Conservation (phyloP, 2,888 invertebrate genomes). For the Oligia latruncula region DNA sequence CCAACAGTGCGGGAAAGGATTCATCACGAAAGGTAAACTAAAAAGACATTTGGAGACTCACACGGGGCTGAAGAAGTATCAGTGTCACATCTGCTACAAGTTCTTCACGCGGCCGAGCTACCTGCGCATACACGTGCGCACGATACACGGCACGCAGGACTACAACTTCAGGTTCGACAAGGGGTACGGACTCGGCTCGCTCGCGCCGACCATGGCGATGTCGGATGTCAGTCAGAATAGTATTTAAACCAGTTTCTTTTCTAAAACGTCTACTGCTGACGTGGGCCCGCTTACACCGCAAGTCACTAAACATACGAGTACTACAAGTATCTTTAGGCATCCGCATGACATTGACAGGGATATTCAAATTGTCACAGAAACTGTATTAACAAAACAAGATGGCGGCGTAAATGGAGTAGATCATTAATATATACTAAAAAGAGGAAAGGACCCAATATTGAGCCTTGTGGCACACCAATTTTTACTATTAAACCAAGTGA, state of each 20-base stretch:
- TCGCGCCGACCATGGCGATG: background rate
- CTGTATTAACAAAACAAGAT: background rate
- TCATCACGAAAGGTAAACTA: slow-evolving; percentile 84
- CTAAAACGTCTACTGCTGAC: background rate
- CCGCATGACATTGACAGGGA: too few relatives aligned
- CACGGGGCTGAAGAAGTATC: slow-evolving; percentile 84
- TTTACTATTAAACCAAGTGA: too few relatives aligned
- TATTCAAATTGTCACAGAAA: background rate
- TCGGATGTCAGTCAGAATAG: slow-evolving; percentile 47
- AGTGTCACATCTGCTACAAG: slow-evolving; percentile 87
- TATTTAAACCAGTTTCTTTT: background rate
- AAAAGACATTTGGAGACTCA: slow-evolving; percentile 86
- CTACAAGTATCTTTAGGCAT: background rate
- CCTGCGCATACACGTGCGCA: slow-evolving; percentile 83
- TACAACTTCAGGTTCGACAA: slow-evolving; percentile 80
- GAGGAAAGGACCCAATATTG: too few relatives aligned
- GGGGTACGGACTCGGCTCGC: background rate
- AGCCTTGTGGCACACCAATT: too few relatives aligned
- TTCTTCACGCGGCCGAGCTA: slow-evolving; percentile 86
- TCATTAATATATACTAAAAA: too few relatives aligned
- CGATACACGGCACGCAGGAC: slow-evolving; percentile 85
- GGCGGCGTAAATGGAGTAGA: too few relatives aligned
- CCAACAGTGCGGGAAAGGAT: slow-evolving; percentile 86
- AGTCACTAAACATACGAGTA: too few relatives aligned
- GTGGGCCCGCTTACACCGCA: background rate